Percentiles rank a stretch among this genome's conserved stretches.
phyloP scores from a whole-genome alignment of 2,888 invertebrate genomes.

The Hypsopygia costalis region DNA sequence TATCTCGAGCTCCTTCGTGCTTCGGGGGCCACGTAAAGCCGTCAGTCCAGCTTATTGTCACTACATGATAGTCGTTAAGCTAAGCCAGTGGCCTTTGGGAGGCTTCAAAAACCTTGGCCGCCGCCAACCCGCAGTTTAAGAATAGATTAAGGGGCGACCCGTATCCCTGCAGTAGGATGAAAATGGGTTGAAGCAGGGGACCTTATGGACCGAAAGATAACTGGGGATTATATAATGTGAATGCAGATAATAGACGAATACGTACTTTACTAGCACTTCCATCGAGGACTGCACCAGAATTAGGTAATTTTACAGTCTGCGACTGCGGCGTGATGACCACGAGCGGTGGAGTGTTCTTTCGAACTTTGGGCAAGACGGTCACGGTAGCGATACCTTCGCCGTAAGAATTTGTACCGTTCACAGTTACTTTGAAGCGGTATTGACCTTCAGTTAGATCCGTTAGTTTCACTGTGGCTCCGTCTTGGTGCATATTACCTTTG shows the following conservation, averaged over 20 bases:
- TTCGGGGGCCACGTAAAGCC: too few species aligned
- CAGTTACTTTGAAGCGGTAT: slow-evolving; percentile 91
- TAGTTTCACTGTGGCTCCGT: slow-evolving; percentile 90
- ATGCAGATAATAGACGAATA: not conserved
- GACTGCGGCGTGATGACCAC: slow-evolving; percentile 92
- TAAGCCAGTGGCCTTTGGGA: too few species aligned
- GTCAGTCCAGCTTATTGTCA: too few species aligned
- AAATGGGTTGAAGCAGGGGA: not conserved
- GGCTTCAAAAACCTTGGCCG: too few species aligned
- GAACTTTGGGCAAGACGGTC: slow-evolving; percentile 91
- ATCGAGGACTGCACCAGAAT: slow-evolving; percentile 94
- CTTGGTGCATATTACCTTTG: slow-evolving; percentile 89
- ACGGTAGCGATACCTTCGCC: slow-evolving; percentile 94
- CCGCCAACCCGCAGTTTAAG: too few species aligned
- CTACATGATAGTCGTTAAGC: too few species aligned
- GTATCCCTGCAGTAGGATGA: too few species aligned
- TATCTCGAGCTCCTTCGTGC: too few species aligned
- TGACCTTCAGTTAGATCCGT: slow-evolving; percentile 92
- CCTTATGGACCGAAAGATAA: too few species aligned
- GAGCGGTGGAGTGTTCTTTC: slow-evolving; percentile 91
- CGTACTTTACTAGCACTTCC: slow-evolving; percentile 85
- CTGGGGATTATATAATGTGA: too few species aligned
- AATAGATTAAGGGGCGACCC: too few species aligned
- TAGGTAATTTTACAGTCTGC: slow-evolving; percentile 94
- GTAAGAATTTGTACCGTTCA: slow-evolving; percentile 88